Base-by-base conservation (phyloP, 2,113 vertebrate genomes). In the Oxygymnocypris stewartii region DNA sequence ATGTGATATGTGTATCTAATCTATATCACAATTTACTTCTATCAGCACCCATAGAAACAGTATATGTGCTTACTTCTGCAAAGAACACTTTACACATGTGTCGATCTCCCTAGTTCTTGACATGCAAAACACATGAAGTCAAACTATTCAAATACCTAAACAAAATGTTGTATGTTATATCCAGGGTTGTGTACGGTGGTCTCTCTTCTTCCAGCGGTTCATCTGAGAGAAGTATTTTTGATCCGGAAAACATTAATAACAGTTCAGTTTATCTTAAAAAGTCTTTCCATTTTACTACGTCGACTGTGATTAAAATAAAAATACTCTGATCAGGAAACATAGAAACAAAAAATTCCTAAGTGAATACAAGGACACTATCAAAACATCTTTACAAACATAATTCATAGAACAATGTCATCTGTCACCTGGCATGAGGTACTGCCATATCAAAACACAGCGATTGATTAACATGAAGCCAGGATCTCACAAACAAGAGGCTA, bases 391-490 rank as follows among this genome's bases (percentile, higher is more conserved):
- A 88, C 88, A 89, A 88, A 76, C 49, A 88, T 65, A 92, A 91
- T 90, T 89, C 86, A 91, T 89, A 90, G 82, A 92, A 92, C 88
- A 92, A 87, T 89, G 89, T 91, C 84, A 88, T 92, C 88, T 91
- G 91, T 91, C 88, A 93, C 80, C 79, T 92, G 91, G 88, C 90
- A 92, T 93, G 94, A 95, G 92, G 91, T 93, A 93, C 92, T 91
- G 90, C 91, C 88, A 87, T 88, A 91, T 92, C 85, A 91, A 92
- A 91, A 92, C 85, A 94, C 90, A 91, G 81, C 87, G 88, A 83
- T 88, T 89, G 87, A 92, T 90, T 89, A 86, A 89, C 86, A 89
- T 90, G 87, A 88, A 89, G 81, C 88, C 76, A 86, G 83, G 84
- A 89, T 78, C 81, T 89, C 88, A 90, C 61, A 49, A 40, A 87